These are phyloP conservation scores for Megamerina dolium DNA, from an alignment of 2,888 invertebrate species.

Conservation along the genomic window DNA sequence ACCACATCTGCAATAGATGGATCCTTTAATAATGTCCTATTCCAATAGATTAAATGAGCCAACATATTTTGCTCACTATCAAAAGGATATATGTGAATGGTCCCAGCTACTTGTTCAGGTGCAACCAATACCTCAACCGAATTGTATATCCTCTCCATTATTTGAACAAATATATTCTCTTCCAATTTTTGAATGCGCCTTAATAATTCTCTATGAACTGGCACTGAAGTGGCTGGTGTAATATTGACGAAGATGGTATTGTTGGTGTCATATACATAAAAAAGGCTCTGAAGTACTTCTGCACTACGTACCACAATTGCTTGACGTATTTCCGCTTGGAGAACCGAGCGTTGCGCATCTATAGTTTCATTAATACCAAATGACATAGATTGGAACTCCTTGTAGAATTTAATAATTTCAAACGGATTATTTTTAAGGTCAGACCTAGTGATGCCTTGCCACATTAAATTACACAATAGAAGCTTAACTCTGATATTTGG, in stretches of 20 bases:
- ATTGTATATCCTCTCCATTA: conserved; percentile 25
- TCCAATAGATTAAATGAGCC: conserved; percentile 21
- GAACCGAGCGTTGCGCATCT: no score
- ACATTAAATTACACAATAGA: conserved; percentile 29
- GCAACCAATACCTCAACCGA: conserved; percentile 24
- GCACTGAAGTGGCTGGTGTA: no score
- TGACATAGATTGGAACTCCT: no score
- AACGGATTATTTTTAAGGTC: conserved; percentile 25
- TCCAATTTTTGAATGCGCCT: conserved; percentile 14
- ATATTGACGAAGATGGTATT: no score
- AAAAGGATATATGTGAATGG: conserved; percentile 20
- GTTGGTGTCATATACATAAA: no score
- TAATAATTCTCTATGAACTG: no score
- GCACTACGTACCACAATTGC: conserved; percentile 23
- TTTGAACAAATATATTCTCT: conserved; percentile 22
- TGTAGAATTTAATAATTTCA: no score
- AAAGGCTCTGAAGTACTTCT: conserved; percentile 24
- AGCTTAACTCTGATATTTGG: conserved; percentile 19
- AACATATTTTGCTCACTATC: conserved; percentile 22
- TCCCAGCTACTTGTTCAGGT: conserved; percentile 20
- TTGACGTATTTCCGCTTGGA: conserved; percentile 15
- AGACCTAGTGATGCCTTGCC: conserved; percentile 28
- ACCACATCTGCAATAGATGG: conserved; percentile 13
- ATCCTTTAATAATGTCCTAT: no score
- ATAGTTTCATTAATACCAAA: no score